A percentile compares a stretch with the other conserved stretches of the same genome.
phyloP scores from a whole-genome alignment of 2,797 vertebrate species.

The Mus minutoides region DNA sequence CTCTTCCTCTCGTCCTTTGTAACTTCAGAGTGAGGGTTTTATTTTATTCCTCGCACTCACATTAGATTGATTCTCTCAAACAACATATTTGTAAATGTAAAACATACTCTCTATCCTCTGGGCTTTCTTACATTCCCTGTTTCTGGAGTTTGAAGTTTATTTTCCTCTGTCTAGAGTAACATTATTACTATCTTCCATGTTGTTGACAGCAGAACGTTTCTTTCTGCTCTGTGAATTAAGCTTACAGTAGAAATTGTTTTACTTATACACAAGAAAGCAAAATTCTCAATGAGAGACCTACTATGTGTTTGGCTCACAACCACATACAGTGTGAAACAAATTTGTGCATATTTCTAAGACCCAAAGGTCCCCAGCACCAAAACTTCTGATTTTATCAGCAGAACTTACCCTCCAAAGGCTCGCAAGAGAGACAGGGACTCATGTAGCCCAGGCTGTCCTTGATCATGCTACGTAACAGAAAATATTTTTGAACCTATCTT shows the following conservation, averaged over 20 bases:
- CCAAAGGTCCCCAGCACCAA: neutral
- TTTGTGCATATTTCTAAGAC: neutral
- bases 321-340: neutral
- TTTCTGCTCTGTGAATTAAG: neutral
- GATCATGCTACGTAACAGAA: neutral
- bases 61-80: neutral
- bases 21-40: slow-evolving; percentile 9
- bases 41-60: neutral
- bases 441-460: neutral
- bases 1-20: neutral
- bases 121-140: neutral
- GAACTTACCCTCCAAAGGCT: neutral
- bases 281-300: neutral
- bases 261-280: neutral
- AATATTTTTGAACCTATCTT: neutral
- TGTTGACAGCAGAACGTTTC: neutral
- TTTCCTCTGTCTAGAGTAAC: neutral
- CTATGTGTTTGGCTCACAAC: neutral
- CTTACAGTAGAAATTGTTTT: neutral
- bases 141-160: neutral
- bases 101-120: neutral
- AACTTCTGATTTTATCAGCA: neutral
- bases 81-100: neutral
- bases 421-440: neutral
- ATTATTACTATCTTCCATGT: neutral